Base-by-base conservation (phyloP, 2,797 vertebrate species). In the Gymnoscopelus braueri region DNA sequence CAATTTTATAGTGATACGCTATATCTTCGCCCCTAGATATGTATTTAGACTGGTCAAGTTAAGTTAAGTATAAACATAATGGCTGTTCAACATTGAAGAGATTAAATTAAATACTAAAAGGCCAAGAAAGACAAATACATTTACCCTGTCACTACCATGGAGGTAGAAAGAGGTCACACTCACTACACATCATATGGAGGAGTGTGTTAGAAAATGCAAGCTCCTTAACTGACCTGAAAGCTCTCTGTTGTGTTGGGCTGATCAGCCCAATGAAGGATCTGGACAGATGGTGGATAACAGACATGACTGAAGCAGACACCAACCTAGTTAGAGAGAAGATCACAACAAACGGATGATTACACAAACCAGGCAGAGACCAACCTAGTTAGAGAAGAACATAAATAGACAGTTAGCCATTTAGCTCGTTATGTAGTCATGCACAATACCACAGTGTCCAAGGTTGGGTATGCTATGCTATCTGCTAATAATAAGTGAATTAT, bases 191-290 rank as follows among this genome's bases (percentile, higher is more conserved):
- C 26, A 29, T 29, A 29, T 29, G 26, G 26, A 3, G 26, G 26
- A 3, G 26, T 4, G 26, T 29, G 26, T 3, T 3, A 29, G 1
- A 29, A 29, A 44, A 9, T 44, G 7, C 39, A 44, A 44, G 7
- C 39, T 35, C 32, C 32, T 2, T 60, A 14, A 3, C 78, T 91
- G 83, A 94, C 94, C 93, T 91, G 67, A 95, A 94, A 5, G 77
- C 52, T 63, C 88, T 92, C 24, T 78, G 87, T 6, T 63, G 4
- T 29, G 72, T 12, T 83, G 65, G 2, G 71, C 14, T 44, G 19
- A 91, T 15, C 19, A 88, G 50, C n/a, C 82, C 69, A 23, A 71
- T 47, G 1, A 91, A 12, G 0, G 79, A 67, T 75, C 69, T 83
- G 77, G 89, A 74, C 50, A 91, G 52, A 35, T 54, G 63, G 0